Percentiles rank a stretch among this genome's conserved stretches.
Conservation (phyloP, 2,888 invertebrate genomes). For the Nebria brevicollis region DNA sequence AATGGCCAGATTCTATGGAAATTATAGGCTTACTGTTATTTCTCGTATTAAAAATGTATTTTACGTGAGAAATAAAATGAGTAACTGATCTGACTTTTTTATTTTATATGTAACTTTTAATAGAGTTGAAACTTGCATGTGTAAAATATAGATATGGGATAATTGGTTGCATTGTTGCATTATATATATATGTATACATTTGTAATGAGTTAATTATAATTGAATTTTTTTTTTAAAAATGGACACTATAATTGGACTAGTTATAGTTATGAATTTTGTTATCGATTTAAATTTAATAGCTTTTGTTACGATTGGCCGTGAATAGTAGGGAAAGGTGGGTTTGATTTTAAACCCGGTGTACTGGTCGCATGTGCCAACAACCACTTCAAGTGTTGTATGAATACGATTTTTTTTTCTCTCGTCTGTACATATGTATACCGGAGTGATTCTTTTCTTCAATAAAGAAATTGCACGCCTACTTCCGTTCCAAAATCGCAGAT, state of each 20-base stretch:
- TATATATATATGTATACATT: too few species aligned
- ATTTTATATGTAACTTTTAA: background rate
- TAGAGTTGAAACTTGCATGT: background rate
- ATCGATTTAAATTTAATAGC: background rate
- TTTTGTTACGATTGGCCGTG: background rate
- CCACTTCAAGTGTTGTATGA: slow-evolving; percentile 22
- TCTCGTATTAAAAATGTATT: slow-evolving; percentile 26
- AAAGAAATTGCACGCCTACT: slow-evolving; percentile 44
- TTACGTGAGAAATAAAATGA: background rate
- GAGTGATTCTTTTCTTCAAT: slow-evolving; percentile 36
- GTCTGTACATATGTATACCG: background rate
- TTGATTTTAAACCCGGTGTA: background rate
- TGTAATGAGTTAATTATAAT: too few species aligned
- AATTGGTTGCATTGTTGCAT: background rate
- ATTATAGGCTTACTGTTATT: slow-evolving; percentile 22
- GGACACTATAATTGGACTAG: too few species aligned
- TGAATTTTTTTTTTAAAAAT: too few species aligned
- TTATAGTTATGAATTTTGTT: too few species aligned
- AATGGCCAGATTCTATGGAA: background rate
- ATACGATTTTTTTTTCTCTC: slow-evolving; percentile 10
- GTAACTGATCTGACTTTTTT: background rate
- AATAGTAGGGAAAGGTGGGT: background rate
- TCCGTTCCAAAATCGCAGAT: slow-evolving; percentile 35
- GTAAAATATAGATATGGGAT: background rate
- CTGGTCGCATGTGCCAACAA: slow-evolving; percentile 8